Evolutionary conservation across 2,113 vertebrate species (phyloP).

Genomic region (Strigops habroptila): DNA sequence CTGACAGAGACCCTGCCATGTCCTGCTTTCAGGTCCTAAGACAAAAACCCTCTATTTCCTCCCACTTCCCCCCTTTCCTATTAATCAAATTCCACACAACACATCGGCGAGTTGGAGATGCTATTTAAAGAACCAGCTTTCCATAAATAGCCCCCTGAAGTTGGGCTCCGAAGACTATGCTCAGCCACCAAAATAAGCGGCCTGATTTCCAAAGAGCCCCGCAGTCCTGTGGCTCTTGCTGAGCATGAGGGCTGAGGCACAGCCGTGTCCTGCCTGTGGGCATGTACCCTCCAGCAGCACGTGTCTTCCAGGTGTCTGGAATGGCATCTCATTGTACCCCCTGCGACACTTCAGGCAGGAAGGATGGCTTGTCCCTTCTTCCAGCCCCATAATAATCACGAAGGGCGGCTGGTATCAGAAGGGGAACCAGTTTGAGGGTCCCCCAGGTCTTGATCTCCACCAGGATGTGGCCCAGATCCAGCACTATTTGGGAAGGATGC

Average conservation of each 20-base stretch:
- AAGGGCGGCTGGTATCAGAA: neutral
- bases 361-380: neutral
- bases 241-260: neutral
- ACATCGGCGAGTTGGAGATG: fast-evolving
- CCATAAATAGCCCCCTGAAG: neutral
- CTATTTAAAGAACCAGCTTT: constrained; percentile 13
- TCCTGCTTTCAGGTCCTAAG: neutral
- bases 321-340: neutral
- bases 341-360: neutral
- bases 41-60: neutral
- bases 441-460: neutral
- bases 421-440: fast-evolving
- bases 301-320: neutral
- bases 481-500: neutral
- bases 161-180: neutral
- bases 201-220: neutral
- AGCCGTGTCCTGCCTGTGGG: neutral
- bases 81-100: neutral
- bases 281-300: neutral
- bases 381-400: neutral
- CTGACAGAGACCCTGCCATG: neutral
- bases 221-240: neutral
- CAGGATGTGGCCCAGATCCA: neutral
- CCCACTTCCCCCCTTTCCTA: neutral
- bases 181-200: neutral